Conservation (phyloP, 2,797 vertebrate species). For the Galaxias olidus region DNA sequence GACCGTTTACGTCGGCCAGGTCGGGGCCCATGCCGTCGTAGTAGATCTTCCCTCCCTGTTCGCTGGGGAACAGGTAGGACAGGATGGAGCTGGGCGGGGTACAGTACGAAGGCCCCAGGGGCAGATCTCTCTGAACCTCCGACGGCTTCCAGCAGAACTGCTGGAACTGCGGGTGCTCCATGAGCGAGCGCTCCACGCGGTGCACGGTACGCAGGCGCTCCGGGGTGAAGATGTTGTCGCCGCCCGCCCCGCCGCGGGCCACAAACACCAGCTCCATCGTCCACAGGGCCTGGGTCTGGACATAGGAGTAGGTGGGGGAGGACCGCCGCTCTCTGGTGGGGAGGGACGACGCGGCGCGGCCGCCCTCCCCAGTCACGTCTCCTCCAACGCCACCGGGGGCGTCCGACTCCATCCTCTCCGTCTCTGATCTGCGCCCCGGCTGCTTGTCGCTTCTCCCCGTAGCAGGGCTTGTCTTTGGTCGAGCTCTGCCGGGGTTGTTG, state of each 20-base stretch:
- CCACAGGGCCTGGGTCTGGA: slow-evolving; percentile 92
- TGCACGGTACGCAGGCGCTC: slow-evolving; percentile 92
- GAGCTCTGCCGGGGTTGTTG: slow-evolving; percentile 16
- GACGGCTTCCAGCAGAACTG: slow-evolving; percentile 98
- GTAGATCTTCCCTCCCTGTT: slow-evolving; percentile 93
- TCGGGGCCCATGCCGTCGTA: slow-evolving; percentile 97
- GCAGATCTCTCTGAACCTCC: slow-evolving; percentile 89
- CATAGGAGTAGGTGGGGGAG: slow-evolving; percentile 77
- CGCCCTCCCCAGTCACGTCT: neutral
- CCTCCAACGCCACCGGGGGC: too few relatives aligned
- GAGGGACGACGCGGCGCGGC: slow-evolving; percentile 11
- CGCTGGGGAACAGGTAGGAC: slow-evolving; percentile 96
- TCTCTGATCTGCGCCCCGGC: slow-evolving; percentile 27
- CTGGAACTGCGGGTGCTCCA: slow-evolving; percentile 91
- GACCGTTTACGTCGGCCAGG: slow-evolving; percentile 93
- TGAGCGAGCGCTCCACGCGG: slow-evolving; percentile 87
- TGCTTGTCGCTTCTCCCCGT: slow-evolving; percentile 31
- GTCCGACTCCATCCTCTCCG: too few relatives aligned
- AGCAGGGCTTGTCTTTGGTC: slow-evolving; percentile 24
- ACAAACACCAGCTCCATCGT: slow-evolving; percentile 95
- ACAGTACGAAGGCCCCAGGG: slow-evolving; percentile 92
- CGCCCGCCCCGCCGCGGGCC: slow-evolving; percentile 83
- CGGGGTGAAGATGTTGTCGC: slow-evolving; percentile 93
- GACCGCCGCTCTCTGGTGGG: slow-evolving; percentile 62
- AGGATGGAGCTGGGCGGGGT: slow-evolving; percentile 95